Base-by-base conservation (phyloP, 2,888 invertebrate species). In the Hymenopus coronatus region DNA sequence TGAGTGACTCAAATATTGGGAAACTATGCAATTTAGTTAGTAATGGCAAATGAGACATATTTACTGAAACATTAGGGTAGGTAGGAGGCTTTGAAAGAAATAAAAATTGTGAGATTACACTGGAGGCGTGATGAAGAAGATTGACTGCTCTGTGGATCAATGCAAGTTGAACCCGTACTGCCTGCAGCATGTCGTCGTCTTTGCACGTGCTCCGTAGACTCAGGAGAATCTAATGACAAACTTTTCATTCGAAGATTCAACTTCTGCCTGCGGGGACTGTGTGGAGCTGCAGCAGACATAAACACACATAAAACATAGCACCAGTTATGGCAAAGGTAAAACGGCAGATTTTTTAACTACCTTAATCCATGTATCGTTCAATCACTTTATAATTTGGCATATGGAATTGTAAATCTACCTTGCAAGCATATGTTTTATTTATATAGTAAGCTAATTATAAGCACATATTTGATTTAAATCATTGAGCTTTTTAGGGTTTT, bases 181-280 rank as follows among this genome's bases (percentile, higher is more conserved):
- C 92, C 92, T 70, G 92, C 90, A 89, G 92, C 90, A 91, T 93
- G 96, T 88, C 97, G 95, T 84, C 97, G 95, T 92, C 97, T 94
- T 92, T 96, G 96, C 82, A 95, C 96, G 92, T 96, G 96, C 93
- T 98, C 98, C 90, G 97, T 96, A 92, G 97, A 97, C 94, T 99
- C 99, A 91, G 98, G 98, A 70, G 98, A 98, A 94, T 99, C 99
- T 96, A 99, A 94, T 90, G 98, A 99, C 92, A 99, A 96, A 93
- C 98, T 98, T 96, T 99, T 99, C 99, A 99, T 99, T 93, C 98
- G 96, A 94, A 98, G 96, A 95, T 98, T 98, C 94, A 99, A 95
- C 95, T 98, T 98, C 95, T 98, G 98, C 91, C 98, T 96, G 93
- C 98, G 96, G 92, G 98, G 98, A 94, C 98, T 98, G 94, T 98